These are phyloP conservation scores for Cyclargus thomasi DNA, from an alignment of 1,140 invertebrate genomes.

Conservation along the genomic window DNA sequence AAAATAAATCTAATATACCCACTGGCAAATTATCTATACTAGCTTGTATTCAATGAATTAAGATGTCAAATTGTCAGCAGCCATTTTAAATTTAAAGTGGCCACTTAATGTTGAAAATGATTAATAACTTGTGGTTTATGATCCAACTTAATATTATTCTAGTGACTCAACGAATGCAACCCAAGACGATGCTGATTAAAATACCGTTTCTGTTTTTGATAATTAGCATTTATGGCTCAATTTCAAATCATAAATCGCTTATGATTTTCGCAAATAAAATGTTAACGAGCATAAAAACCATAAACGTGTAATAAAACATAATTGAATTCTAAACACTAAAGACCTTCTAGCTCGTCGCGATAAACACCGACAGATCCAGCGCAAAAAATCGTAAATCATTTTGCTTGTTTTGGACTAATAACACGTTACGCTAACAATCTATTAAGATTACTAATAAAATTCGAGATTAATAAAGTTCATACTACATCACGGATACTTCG, in stretches of 20 bases:
- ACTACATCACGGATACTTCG: constrained; percentile 40
- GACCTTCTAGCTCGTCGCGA: constrained; percentile 7
- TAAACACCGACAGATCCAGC: constrained; percentile 16
- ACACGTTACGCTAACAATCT: constrained; percentile 26
- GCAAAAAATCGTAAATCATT: constrained; percentile 17
- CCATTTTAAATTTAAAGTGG: constrained; percentile 54
- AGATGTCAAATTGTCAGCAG: constrained; percentile 46
- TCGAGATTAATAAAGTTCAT: constrained; percentile 45
- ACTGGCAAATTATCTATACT: constrained; percentile 29
- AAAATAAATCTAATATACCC: neutral
- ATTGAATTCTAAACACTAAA: constrained; percentile 13
- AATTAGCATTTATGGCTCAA: constrained; percentile 24
- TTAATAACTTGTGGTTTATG: constrained; percentile 33
- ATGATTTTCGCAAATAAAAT: constrained; percentile 19
- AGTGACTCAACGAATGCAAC: constrained; percentile 19
- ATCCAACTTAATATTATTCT: constrained; percentile 14
- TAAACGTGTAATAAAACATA: constrained; percentile 10
- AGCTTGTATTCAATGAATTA: constrained; percentile 44
- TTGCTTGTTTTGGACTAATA: constrained; percentile 26
- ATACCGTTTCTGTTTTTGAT: neutral
- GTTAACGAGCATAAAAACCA: constrained; percentile 19
- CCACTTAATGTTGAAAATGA: constrained; percentile 47
- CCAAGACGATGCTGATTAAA: constrained; percentile 1
- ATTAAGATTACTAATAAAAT: constrained; percentile 40
- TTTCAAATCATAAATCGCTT: constrained; percentile 11